Evolutionary conservation across 2,113 vertebrate species (phyloP), one percentile per base, ranked within the genome.

Genomic region (Chaetorhynchus papuensis): DNA sequence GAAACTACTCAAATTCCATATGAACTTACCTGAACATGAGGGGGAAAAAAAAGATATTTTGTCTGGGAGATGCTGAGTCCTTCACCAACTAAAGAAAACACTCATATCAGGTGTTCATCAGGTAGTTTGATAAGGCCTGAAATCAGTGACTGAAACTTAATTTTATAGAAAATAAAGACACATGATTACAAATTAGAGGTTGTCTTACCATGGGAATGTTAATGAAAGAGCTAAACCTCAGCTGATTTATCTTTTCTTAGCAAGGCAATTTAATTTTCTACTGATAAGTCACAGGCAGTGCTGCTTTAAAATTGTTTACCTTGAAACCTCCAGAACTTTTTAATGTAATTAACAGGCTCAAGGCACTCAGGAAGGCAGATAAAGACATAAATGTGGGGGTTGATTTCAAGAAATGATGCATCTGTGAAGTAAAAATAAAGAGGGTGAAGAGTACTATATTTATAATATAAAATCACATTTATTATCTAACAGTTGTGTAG

Each of bases 81-180:
- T 71, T 65, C 66, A 77, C 11, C 56, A 93, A 11, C 18, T 76
- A 26, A 72, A 44, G 22, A 71, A 75, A 95, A 72, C 7, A 24
- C 10, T 49, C 7, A 27, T 33, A 80, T 21, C 42, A 68, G 28
- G 11, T 86, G 14, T 86, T 89, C 33, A 90, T 52, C 44, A 90
- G 44, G 42, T 68, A 39, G 54, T 80, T 50, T 54, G 47, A 83
- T 74, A 47, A 86, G 44, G 35, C 42, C 41, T 65, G 33, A 92
- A 90, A 88, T 81, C 69, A 75, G 23, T 42, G 15, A 33, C 41
- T 93, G 79, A 90, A 96, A 56, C 44, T 65, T 85, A 76, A 94
- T 94, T 91, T 94, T 70, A 39, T 16, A 49, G 71, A 88, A 94
- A 94, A 88, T 92, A 69, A 93, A 91, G 81, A 80, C 33, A 37